Conservation (phyloP, 1,140 invertebrate genomes). For the Matsumurasca onukii region DNA sequence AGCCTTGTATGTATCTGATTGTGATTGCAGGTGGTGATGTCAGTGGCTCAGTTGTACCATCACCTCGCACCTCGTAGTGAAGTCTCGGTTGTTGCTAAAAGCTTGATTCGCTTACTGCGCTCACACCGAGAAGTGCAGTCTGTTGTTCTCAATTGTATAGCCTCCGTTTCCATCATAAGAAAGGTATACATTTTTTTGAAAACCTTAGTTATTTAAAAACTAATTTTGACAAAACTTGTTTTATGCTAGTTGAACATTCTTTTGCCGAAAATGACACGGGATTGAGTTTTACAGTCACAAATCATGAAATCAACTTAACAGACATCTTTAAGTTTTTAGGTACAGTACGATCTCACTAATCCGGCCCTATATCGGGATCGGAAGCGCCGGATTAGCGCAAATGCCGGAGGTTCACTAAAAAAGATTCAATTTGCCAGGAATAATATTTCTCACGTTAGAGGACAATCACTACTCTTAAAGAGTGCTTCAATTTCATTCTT, state of each 20-base stretch:
- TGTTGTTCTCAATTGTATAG: slow-evolving; percentile 94
- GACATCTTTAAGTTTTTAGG: neutral
- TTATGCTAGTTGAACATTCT: too few relatives aligned
- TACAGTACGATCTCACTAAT: too few relatives aligned
- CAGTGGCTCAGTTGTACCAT: slow-evolving; percentile 94
- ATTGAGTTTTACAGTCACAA: too few relatives aligned
- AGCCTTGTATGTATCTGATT: too few relatives aligned
- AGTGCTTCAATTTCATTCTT: too few relatives aligned
- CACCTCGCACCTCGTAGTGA: slow-evolving; percentile 91
- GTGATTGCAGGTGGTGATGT: slow-evolving; percentile 80
- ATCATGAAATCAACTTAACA: neutral
- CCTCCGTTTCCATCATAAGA: slow-evolving; percentile 84
- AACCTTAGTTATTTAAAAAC: neutral
- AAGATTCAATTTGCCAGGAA: too few relatives aligned
- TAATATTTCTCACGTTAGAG: too few relatives aligned
- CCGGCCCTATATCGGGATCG: too few relatives aligned
- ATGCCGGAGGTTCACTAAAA: too few relatives aligned
- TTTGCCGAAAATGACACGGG: neutral
- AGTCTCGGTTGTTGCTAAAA: slow-evolving; percentile 84
- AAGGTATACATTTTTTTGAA: slow-evolving; percentile 58
- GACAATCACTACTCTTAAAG: too few relatives aligned
- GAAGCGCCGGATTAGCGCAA: too few relatives aligned
- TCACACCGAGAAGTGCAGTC: slow-evolving; percentile 95
- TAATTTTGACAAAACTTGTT: too few relatives aligned
- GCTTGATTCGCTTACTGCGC: slow-evolving; percentile 90